Conservation (phyloP, 1,140 invertebrate species). For the Hyles vespertilio region DNA sequence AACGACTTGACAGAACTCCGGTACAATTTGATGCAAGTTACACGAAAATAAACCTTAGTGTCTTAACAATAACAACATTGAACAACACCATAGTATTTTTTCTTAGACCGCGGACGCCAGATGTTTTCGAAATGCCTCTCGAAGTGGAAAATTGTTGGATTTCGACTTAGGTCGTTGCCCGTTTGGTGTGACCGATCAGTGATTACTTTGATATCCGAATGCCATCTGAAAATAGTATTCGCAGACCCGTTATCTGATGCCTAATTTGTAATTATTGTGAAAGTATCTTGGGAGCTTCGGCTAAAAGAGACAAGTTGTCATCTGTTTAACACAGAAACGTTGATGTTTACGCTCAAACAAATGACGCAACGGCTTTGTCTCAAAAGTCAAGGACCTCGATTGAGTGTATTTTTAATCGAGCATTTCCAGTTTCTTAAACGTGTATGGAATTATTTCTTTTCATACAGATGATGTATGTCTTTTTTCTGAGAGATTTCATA, state of each 20-base stretch:
- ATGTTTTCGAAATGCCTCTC: slow-evolving; percentile 49
- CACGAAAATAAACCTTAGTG: neutral
- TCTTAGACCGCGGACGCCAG: slow-evolving; percentile 24
- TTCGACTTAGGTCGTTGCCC: slow-evolving; percentile 48
- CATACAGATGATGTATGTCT: slow-evolving; percentile 37
- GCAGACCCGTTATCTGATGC: slow-evolving; percentile 10
- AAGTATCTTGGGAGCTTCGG: neutral
- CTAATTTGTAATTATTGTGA: slow-evolving; percentile 7
- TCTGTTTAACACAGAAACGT: slow-evolving; percentile 2
- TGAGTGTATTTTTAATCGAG: slow-evolving; percentile 29
- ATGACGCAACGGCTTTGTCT: slow-evolving; percentile 42
- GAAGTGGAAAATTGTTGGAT: slow-evolving; percentile 56
- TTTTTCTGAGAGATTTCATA: slow-evolving; percentile 36
- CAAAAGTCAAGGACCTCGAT: slow-evolving; percentile 51
- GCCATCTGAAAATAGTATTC: slow-evolving; percentile 15
- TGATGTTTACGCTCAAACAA: slow-evolving; percentile 17
- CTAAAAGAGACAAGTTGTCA: neutral
- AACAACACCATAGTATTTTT: neutral
- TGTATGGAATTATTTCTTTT: slow-evolving; percentile 37
- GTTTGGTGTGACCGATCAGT: slow-evolving; percentile 42
- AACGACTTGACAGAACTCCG: slow-evolving; percentile 29
- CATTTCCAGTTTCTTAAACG: slow-evolving; percentile 45
- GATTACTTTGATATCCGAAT: slow-evolving; percentile 29
- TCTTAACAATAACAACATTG: neutral
- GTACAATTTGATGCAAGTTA: slow-evolving; percentile 1